Percentiles rank a stretch among this genome's conserved stretches.
Evolutionary conservation across 2,888 invertebrate genomes (phyloP).

Genomic region (Cataglyphis livida): DNA sequence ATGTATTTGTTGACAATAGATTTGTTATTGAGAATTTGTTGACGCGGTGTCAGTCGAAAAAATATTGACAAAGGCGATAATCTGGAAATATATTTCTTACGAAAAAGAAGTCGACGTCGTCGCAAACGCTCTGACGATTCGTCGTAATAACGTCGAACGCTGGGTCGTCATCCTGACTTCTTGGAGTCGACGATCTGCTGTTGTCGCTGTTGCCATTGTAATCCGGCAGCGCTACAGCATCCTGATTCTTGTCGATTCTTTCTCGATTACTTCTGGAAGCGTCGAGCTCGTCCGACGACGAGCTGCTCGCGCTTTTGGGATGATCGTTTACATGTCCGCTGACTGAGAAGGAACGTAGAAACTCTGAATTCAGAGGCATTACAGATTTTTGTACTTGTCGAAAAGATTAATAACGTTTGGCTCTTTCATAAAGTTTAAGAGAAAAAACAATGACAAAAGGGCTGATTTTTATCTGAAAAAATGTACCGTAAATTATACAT

Average conservation of each 20-base stretch:
- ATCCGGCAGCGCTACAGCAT: conserved; percentile 41
- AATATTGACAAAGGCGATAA: background rate
- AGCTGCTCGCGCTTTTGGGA: conserved; percentile 54
- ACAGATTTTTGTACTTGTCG: background rate
- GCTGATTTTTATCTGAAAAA: background rate
- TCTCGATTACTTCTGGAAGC: conserved; percentile 49
- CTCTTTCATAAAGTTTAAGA: background rate
- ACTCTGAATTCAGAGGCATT: conserved; percentile 21
- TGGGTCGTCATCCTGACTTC: conserved; percentile 68
- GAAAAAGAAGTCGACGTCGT: conserved; percentile 73
- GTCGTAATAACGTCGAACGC: conserved; percentile 79
- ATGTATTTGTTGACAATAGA: background rate
- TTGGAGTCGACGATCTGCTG: conserved; percentile 64
- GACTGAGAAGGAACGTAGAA: conserved; percentile 42
- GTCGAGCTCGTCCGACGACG: conserved; percentile 60
- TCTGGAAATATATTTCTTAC: conserved; percentile 60
- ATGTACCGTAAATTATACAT: background rate
- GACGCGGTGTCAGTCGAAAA: background rate
- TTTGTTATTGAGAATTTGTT: background rate
- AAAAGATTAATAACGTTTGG: background rate
- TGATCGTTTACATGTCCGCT: conserved; percentile 35
- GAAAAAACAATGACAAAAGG: background rate
- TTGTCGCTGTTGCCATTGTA: conserved; percentile 51
- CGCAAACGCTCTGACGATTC: conserved; percentile 66
- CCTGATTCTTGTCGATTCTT: conserved; percentile 24